Evolutionary conservation across 2,888 invertebrate species (phyloP), one percentile per base, ranked within the genome.

Genomic region (Phorcus lineatus): DNA sequence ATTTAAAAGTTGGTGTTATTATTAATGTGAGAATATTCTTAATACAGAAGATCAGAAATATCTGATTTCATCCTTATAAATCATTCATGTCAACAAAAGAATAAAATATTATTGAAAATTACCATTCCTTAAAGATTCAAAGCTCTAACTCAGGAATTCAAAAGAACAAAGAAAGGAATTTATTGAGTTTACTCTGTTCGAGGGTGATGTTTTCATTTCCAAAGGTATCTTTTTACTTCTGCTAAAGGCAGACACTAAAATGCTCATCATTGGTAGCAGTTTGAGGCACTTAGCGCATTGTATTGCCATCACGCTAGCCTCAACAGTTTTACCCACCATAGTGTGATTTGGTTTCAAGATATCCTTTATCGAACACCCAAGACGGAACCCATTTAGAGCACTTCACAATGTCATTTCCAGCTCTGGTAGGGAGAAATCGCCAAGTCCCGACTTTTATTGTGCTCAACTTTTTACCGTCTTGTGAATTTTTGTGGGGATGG

Each of bases 331-430:
- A 40, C 28, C 3, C 16, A 13, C 31, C n/a, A 70, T 17, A n/a
- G 36, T 24, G 16, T 36, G 70, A 70, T 70, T 40, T 19, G n/a
- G 70, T 70, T 40, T 70, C 70, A 31, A 70, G 70, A 70, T 70
- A 28, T 70, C 28, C 70, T 70, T 70, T 40, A 70, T 70, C 36
- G 70, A 70, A 70, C 70, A 70, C 70, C 70, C 70, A 70, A 70
- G 70, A n/a, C 19, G 70, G 70, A 36, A 36, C 11, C 36, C 28
- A 70, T 70, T 40, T 40, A 31, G 19, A 19, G 28, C n/a, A 13
- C 2, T 11, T 31, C 19, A 17, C 4, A 17, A 70, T 36, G 36
- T 31, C 16, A 36, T 70, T 40, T 40, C 70, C 31, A 40, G 70
- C 19, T 19, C 28, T 1, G 40, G 40, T 24, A 70, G 36, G 17